Conservation (phyloP, 2,888 invertebrate genomes). For the Napeogenes inachia region DNA sequence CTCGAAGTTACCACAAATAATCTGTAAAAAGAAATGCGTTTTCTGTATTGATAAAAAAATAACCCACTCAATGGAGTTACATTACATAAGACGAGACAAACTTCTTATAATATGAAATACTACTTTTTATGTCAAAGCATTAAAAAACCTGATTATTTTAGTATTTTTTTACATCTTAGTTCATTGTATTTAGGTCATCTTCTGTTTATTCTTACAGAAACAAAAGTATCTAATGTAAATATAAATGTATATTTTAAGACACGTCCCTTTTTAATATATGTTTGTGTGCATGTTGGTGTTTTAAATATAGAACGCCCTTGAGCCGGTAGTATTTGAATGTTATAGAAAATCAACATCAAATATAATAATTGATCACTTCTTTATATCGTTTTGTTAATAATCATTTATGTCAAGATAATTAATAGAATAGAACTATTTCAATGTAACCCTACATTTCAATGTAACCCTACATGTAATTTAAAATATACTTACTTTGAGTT, state of each 20-base stretch:
- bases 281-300: not conserved
- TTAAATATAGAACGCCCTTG: slow-evolving; percentile 4
- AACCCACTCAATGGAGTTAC: too few species aligned
- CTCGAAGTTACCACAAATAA: slow-evolving; percentile 62
- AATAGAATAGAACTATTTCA: too few species aligned
- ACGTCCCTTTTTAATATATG: slow-evolving; percentile 4
- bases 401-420: too few species aligned
- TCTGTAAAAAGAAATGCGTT: slow-evolving; percentile 37
- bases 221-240: not conserved
- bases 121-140: too few species aligned
- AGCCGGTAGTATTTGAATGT: slow-evolving; percentile 5
- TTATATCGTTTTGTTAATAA: not conserved
- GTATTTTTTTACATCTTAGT: not conserved
- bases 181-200: not conserved
- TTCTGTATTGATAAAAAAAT: too few species aligned
- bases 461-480: too few species aligned
- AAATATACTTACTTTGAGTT: too few species aligned
- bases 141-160: too few species aligned
- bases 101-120: too few species aligned
- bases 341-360: slow-evolving; percentile 10
- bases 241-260: not conserved
- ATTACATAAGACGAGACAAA: too few species aligned
- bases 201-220: not conserved
- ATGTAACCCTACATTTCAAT: too few species aligned
- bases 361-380: slow-evolving; percentile 9